Percentiles rank a stretch among this genome's conserved stretches.
These are phyloP conservation scores for Eonycteris spelaea DNA, from an alignment of 2,113 vertebrate genomes.

Conservation along the genomic window DNA sequence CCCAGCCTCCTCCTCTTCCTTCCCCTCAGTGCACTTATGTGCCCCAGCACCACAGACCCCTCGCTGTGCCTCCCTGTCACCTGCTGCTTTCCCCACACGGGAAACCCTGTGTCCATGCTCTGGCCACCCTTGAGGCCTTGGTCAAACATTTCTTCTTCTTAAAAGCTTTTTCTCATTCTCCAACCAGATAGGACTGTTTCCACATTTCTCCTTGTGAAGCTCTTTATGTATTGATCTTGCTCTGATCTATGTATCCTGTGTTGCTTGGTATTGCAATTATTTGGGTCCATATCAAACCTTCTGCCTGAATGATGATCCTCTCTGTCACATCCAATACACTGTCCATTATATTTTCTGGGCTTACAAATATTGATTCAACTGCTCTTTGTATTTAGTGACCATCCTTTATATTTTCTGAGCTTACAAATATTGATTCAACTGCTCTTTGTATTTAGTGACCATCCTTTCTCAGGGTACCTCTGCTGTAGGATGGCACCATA, in stretches of 20 bases:
- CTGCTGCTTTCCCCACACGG: background rate
- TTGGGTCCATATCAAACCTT: background rate
- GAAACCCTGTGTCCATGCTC: background rate
- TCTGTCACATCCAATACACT: background rate
- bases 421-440: background rate
- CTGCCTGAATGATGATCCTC: background rate
- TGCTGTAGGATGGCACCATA: background rate
- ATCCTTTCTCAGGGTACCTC: background rate
- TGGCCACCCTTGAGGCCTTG: background rate
- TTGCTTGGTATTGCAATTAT: background rate
- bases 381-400: too few relatives aligned
- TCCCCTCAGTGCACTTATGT: fast-evolving
- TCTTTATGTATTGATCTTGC: background rate
- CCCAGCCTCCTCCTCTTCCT: background rate
- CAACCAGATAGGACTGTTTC: background rate
- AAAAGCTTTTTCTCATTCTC: background rate
- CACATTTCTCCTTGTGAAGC: background rate
- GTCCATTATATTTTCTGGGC: background rate
- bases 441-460: too few relatives aligned
- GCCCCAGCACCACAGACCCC: background rate
- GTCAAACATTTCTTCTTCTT: background rate
- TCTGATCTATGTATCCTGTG: background rate
- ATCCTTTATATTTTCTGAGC: background rate
- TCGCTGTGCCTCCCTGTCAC: fast-evolving
- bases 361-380: background rate